These are phyloP conservation scores for Ceratothoa steindachneri DNA, from an alignment of 2,888 invertebrate species.

Conservation along the genomic window DNA sequence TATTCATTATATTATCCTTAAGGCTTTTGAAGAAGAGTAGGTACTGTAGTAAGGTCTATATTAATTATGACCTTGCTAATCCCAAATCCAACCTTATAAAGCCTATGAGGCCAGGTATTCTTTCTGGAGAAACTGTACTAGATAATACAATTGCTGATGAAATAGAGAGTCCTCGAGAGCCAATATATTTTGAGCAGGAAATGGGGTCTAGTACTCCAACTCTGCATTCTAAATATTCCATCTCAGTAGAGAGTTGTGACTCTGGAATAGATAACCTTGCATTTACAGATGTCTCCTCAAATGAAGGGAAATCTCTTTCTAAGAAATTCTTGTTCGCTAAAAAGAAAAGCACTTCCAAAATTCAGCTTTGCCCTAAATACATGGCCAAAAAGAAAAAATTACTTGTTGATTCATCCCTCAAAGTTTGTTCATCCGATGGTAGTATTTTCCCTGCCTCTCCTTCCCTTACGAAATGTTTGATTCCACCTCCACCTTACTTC, in stretches of 20 bases:
- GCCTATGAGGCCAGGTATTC: background rate
- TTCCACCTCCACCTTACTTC: background rate
- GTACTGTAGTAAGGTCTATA: background rate
- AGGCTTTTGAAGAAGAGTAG: background rate
- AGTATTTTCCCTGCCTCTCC: conserved; percentile 3
- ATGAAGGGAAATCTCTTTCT: background rate
- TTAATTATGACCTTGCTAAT: conserved; percentile 7
- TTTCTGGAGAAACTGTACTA: background rate
- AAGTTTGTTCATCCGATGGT: conserved; percentile 4
- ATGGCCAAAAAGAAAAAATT: background rate
- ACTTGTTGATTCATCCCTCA: background rate
- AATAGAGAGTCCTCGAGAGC: background rate
- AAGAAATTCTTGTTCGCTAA: background rate
- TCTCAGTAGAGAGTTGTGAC: background rate
- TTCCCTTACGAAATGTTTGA: background rate
- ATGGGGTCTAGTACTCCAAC: background rate
- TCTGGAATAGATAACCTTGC: conserved; percentile 4
- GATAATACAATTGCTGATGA: background rate
- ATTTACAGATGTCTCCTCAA: background rate
- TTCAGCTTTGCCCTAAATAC: background rate
- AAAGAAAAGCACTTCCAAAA: background rate
- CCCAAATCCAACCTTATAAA: background rate
- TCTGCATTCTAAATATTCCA: background rate
- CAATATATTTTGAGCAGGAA: background rate
- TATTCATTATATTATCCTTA: background rate